Base-by-base conservation (phyloP, 2,888 invertebrate species). In the Lysandra coridon region DNA sequence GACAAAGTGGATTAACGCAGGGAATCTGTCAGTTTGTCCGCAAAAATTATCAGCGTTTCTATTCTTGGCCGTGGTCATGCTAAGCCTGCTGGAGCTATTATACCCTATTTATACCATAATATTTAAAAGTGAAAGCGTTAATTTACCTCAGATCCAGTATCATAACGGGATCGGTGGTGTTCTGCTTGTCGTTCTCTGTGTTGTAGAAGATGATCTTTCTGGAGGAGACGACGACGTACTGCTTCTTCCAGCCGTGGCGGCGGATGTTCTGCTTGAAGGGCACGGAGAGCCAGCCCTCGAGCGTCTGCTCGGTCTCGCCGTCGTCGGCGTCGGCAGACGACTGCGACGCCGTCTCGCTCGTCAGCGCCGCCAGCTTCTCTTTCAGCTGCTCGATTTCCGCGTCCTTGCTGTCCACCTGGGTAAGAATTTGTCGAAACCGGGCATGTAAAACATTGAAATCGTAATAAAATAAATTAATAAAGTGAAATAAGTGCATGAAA, bases 161-260 rank as follows among this genome's bases (percentile, higher is more conserved):
- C 91, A 99, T 96, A 82, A 98, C 97, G 40, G 99, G 99, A 95
- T 98, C 98, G 7, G 98, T 97, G 87, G 98, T 97, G 88, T 99
- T 98, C 92, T 97, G 97, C 90, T 99, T 98, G 90, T 99, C 98
- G 87, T 95, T 97, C 94, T 99, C 99, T 14, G 97, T 97, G 93
- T 99, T 98, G 90, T 99, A 99, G 95, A 99, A 99, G 83, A 99
- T 98, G 83, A 99, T 99, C 94, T 99, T 99, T 90, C 97, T 97
- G 81, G 98, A 99, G 77, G 99, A 98, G 77, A 99, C 99, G 74
- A 99, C 99, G 74, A 99, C 99, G 90, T 98, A 99, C 91, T 99
- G 99, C 87, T 98, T 98, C 92, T 97, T 98, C 99, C 99, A 99
- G 78, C 99, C 99, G 90, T 99, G 98, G 81, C 98, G 96, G 83